Conservation (phyloP, 2,113 vertebrate species). For the Macrotus californicus region DNA sequence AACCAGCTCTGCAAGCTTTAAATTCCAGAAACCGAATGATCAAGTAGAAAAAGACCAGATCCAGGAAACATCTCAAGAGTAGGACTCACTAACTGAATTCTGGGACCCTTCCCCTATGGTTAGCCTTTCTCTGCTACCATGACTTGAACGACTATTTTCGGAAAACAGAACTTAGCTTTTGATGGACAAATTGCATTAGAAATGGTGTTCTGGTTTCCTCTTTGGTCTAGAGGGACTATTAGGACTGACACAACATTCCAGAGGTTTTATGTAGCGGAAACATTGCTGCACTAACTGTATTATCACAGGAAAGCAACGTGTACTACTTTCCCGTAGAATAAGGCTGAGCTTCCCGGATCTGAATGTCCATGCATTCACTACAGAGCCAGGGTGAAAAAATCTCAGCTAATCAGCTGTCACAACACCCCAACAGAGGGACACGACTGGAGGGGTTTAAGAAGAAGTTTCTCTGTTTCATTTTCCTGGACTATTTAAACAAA, state of each 20-base stretch:
- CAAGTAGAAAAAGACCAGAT: slow-evolving; percentile 19
- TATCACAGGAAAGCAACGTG: background rate
- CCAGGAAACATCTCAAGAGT: background rate
- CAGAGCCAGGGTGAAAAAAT: background rate
- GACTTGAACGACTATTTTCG: background rate
- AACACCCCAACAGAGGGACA: background rate
- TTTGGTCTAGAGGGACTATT: background rate
- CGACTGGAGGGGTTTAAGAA: background rate
- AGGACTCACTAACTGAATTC: background rate
- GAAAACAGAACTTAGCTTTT: slow-evolving; percentile 7
- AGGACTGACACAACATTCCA: background rate
- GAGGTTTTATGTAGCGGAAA: background rate
- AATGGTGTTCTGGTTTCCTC: background rate
- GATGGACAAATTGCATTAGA: background rate
- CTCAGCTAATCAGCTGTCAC: background rate
- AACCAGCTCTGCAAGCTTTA: background rate
- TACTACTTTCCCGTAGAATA: background rate
- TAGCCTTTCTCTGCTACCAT: background rate
- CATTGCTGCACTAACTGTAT: background rate
- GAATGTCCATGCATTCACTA: background rate
- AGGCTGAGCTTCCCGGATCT: background rate
- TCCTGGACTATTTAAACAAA: background rate
- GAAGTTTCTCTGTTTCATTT: background rate
- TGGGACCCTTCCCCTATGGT: background rate
- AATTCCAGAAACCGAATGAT: slow-evolving; percentile 32